These are phyloP conservation scores for Trichosurus vulpecula DNA, from an alignment of 2,797 vertebrate species.

Conservation along the genomic window DNA sequence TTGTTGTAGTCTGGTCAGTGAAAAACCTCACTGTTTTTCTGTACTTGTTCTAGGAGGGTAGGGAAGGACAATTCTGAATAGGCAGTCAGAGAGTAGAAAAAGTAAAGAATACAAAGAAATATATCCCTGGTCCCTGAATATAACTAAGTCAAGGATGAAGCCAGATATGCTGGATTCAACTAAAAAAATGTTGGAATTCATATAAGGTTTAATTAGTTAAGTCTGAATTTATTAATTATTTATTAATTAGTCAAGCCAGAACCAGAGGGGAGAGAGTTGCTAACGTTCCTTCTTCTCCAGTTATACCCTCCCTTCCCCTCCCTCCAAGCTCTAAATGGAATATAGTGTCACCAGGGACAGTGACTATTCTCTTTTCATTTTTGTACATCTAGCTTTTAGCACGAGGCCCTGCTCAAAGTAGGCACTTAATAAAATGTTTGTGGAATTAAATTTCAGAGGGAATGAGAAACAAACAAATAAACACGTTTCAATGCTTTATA, in stretches of 20 bases:
- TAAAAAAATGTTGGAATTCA: background rate
- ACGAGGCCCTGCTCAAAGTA: background rate
- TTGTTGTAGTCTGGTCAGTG: background rate
- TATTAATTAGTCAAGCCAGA: background rate
- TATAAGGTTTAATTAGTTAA: background rate
- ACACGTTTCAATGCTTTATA: constrained; percentile 4
- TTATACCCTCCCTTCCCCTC: background rate
- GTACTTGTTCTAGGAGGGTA: background rate
- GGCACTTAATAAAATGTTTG: background rate
- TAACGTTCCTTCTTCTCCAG: background rate
- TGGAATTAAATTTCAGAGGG: background rate
- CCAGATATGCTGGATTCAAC: background rate
- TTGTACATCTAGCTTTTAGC: background rate
- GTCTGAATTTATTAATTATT: background rate
- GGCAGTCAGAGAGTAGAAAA: background rate
- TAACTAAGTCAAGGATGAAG: background rate
- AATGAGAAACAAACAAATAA: constrained; percentile 34
- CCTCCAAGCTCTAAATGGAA: background rate
- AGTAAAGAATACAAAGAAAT: background rate
- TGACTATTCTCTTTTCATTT: background rate
- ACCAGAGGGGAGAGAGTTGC: background rate
- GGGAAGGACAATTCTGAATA: background rate
- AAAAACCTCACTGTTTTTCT: background rate
- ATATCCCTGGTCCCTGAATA: background rate
- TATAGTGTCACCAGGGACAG: background rate